These are phyloP conservation scores for Chaetophractus vellerosus DNA, from an alignment of 2,797 vertebrate genomes.

Conservation along the genomic window DNA sequence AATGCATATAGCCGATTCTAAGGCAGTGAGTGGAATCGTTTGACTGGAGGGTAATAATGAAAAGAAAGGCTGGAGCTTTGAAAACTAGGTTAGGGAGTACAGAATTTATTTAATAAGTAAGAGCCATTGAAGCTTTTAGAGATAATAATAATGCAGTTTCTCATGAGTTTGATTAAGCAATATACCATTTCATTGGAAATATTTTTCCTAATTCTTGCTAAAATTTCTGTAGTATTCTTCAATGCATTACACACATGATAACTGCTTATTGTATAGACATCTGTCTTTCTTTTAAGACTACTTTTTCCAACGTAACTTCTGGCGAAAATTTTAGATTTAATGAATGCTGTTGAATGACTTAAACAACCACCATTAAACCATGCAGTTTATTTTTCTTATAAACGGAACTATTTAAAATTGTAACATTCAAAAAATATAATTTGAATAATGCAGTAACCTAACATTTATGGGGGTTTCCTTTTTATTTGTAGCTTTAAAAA, in stretches of 20 bases:
- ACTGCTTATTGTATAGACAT: slow-evolving; percentile 40
- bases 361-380: slow-evolving; percentile 25
- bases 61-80: slow-evolving; percentile 34
- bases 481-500: slow-evolving; percentile 63
- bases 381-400: slow-evolving; percentile 39
- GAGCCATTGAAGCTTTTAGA: background rate
- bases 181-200: background rate
- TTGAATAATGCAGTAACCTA: slow-evolving; percentile 37
- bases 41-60: background rate
- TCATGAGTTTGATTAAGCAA: slow-evolving; percentile 33
- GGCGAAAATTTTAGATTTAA: slow-evolving; percentile 58
- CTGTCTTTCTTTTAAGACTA: slow-evolving; percentile 47
- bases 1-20: background rate
- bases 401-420: slow-evolving; percentile 50
- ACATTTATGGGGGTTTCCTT: slow-evolving; percentile 68
- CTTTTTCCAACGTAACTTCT: background rate
- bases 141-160: background rate
- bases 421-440: slow-evolving; percentile 58
- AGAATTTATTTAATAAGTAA: slow-evolving; percentile 19
- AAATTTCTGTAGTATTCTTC: slow-evolving; percentile 48
- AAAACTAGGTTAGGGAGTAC: background rate
- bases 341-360: slow-evolving; percentile 58
- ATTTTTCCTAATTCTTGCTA: slow-evolving; percentile 65
- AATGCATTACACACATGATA: background rate
- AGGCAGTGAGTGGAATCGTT: background rate